Evolutionary conservation across 2,113 vertebrate genomes (phyloP), one percentile per base, ranked within the genome.

Genomic region (Alouatta palliata): DNA sequence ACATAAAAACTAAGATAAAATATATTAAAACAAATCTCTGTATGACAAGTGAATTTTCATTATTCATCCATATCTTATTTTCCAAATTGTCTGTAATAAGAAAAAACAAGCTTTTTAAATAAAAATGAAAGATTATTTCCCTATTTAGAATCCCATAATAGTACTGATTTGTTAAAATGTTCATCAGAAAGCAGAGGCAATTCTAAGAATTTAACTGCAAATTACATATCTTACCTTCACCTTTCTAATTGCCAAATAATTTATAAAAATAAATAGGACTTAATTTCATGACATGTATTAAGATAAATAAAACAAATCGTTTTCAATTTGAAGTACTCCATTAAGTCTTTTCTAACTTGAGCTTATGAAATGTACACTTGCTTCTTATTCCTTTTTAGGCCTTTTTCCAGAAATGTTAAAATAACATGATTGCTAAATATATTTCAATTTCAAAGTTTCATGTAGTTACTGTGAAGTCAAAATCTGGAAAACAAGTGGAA

Each of bases 401-500:
- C 30, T 73, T 91, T 96, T 92, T 75, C 35, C 58, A 85, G 47
- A 92, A 89, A 91, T 68, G 45, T 71, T 61, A 93, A 88, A 80
- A 66, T 85, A 88, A 84, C 25, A 58, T 80, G 64, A 94, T 49
- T 89, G 66, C 35, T 70, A 92, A 96, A 80, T 66, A 71, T 64
- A n/a, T 17, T n/a, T 92, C 54, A 70, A 89, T 80, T 75, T 97
- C 71, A 86, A 97, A 94, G 45, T 79, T 30, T 27, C 56, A 76
- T 76, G 20, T 10, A 86, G 23, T 56, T 85, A 94, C 19, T 71
- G 14, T 82, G 43, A 95, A 93, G 58, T 49, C 32, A 96, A 92
- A 92, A 92, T 86, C 13, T 89, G 71, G 35, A 89, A 87, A 75
- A 80, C 16, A 96, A 80, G 75, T 2, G 27, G 30, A 47, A 86